Conservation (phyloP, 2,113 vertebrate genomes). For the Apteryx mantelli region DNA sequence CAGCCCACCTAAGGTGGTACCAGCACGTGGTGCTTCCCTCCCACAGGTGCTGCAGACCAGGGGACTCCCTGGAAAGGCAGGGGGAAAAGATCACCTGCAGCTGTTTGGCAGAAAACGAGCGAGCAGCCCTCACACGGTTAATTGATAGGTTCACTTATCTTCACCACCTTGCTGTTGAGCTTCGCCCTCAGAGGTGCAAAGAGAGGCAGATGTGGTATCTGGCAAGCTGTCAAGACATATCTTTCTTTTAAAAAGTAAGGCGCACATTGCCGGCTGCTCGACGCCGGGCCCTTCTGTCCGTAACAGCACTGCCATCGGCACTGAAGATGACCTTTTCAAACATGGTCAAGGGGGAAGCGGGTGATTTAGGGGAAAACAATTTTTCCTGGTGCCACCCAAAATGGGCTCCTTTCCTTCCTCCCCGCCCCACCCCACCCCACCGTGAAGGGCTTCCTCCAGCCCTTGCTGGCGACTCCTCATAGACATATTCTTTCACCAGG, state of each 20-base stretch:
- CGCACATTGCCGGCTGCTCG: slow-evolving; percentile 40
- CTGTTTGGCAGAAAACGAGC: background rate
- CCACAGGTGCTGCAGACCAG: slow-evolving; percentile 47
- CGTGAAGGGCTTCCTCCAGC: background rate
- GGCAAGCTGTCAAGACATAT: slow-evolving; percentile 71
- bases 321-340: slow-evolving; percentile 40
- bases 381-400: background rate
- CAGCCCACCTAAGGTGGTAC: background rate
- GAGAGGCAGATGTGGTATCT: slow-evolving; percentile 74
- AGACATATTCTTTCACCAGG: background rate
- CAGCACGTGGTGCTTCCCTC: background rate
- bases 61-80: background rate
- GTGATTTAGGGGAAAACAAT: background rate
- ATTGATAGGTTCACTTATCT: slow-evolving; percentile 45
- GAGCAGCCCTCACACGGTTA: slow-evolving; percentile 35
- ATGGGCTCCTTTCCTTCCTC: background rate
- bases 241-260: slow-evolving; percentile 51
- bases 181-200: slow-evolving; percentile 71
- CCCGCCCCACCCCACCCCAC: background rate
- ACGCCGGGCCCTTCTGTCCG: slow-evolving; percentile 50
- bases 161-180: slow-evolving; percentile 63
- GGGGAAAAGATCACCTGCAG: slow-evolving; percentile 39
- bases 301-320: background rate
- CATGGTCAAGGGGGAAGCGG: background rate
- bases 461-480: background rate